phyloP scores from a whole-genome alignment of 1,140 invertebrate genomes.

The Elymnias hypermnestra region DNA sequence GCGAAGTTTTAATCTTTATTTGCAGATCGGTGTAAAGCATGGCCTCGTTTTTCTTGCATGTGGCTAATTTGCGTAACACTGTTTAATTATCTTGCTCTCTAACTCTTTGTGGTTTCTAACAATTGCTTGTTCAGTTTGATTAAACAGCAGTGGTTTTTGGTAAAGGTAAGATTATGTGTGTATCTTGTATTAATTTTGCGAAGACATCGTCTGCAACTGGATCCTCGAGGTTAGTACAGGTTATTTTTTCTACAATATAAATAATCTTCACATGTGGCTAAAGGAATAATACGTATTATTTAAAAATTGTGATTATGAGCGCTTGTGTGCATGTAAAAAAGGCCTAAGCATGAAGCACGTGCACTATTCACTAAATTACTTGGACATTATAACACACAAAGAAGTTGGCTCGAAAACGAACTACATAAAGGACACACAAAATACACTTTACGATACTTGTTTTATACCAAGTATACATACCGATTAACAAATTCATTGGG shows the following conservation, averaged over 20 bases:
- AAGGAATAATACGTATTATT: not conserved
- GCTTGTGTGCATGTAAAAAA: constrained; percentile 42
- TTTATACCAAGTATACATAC: too few species aligned
- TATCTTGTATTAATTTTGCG: too few species aligned
- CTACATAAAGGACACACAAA: constrained; percentile 42
- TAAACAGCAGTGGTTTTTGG: not conserved
- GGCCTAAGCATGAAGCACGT: constrained; percentile 61
- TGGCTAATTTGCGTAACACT: constrained; percentile 36
- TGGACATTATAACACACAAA: constrained; percentile 28
- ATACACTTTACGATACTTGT: too few species aligned
- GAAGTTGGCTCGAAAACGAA: constrained; percentile 40
- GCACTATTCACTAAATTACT: constrained; percentile 46
- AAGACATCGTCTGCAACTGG: not conserved
- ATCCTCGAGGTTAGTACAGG: constrained; percentile 29
- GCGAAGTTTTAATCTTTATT: constrained; percentile 32
- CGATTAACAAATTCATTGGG: too few species aligned
- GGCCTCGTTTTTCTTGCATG: constrained; percentile 55
- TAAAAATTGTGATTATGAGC: constrained; percentile 7
- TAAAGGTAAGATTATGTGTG: constrained; percentile 4
- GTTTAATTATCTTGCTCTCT: constrained; percentile 1
- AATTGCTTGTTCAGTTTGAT: constrained; percentile 21
- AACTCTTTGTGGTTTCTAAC: constrained; percentile 10
- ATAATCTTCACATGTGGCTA: constrained; percentile 1
- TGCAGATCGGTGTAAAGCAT: constrained; percentile 54
- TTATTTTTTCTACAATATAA: constrained; percentile 3